phyloP scores from a whole-genome alignment of 2,888 invertebrate genomes.

The Zeuzera pyrina region DNA sequence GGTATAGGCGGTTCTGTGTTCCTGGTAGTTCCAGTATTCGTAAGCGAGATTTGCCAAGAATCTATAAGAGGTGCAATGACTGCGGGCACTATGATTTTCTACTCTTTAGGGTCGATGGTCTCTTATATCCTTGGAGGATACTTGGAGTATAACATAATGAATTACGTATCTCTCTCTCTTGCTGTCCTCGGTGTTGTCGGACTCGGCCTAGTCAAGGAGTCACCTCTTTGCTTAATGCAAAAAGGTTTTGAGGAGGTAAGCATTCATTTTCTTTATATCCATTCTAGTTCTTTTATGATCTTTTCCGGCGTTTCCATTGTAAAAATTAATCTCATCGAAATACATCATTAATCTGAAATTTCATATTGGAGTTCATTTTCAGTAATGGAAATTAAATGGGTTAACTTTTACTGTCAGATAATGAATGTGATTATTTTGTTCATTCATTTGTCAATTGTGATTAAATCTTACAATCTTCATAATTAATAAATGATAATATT shows the following conservation, averaged over 20 bases:
- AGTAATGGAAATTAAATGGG: too few species aligned
- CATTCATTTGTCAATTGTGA: too few species aligned
- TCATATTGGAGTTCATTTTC: too few species aligned
- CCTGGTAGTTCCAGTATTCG: slow-evolving; percentile 34
- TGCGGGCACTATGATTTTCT: slow-evolving; percentile 35
- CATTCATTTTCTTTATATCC: not conserved
- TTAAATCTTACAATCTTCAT: too few species aligned
- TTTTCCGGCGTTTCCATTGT: too few species aligned
- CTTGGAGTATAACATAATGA: slow-evolving; percentile 33
- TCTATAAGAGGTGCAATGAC: slow-evolving; percentile 46
- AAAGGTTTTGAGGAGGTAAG: slow-evolving; percentile 38
- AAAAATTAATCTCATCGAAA: too few species aligned
- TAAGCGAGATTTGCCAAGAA: slow-evolving; percentile 47
- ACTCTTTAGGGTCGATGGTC: slow-evolving; percentile 37
- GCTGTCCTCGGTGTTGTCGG: slow-evolving; percentile 23
- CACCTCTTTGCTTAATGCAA: slow-evolving; percentile 42
- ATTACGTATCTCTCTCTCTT: slow-evolving; percentile 31
- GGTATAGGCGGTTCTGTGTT: slow-evolving; percentile 35
- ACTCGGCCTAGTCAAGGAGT: slow-evolving; percentile 33
- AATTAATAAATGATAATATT: too few species aligned
- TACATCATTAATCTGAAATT: too few species aligned
- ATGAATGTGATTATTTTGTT: too few species aligned
- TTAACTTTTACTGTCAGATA: too few species aligned
- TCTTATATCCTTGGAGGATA: slow-evolving; percentile 44
- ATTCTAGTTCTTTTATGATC: too few species aligned